Base-by-base conservation (phyloP, 37 sponge, comb jelly and placozoan species). In the Geodia barretti region DNA sequence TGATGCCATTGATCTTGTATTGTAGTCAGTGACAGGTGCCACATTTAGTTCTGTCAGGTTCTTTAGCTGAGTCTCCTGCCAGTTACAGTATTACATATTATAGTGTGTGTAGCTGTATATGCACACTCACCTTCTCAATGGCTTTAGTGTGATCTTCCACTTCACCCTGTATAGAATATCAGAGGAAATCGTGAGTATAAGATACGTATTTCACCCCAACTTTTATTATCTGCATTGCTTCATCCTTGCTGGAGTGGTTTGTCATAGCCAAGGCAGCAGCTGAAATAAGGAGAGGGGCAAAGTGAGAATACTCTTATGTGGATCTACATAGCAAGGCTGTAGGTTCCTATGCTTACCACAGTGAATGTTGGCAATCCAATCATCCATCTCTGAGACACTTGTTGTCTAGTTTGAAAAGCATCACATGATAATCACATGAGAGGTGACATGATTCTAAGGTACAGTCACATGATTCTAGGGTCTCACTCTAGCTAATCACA, bases 311-410 rank as follows among this genome's bases (percentile, higher is more conserved):
- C n/a, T n/a, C n/a, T 70, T 70, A 70, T 34, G 14, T 62, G 42
- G 2, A 68, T 29, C 9, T 11, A 14, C 64, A 11, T 72, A 86
- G 34, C 35, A 54, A 23, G 8, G 9, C 3, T 3, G 20, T 41
- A 23, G 21, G 41, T 11, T 39, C 9, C 35, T 11, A 1, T 21
- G 3, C 72, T 30, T 77, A 88, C 89, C 83, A 41, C 77, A 88
- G 41, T 88, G 89, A 40, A 88, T 77, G 34, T 66, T 42, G n/a
- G 42, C 75, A 32, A 83, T 88, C 89, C 89, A 88, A 31, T 83
- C 89, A 8, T 88, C 89, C 36, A 88, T 78, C 64, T 81, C 89
- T 39, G 79, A 62, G 64, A 82, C 83, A 79, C 68, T 79, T 7
- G 75, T 47, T 30, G 84, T 72, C 89, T 88, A 59, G n/a, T 47